Base-by-base conservation (phyloP, 1,140 invertebrate genomes). In the Danaus melanippus region DNA sequence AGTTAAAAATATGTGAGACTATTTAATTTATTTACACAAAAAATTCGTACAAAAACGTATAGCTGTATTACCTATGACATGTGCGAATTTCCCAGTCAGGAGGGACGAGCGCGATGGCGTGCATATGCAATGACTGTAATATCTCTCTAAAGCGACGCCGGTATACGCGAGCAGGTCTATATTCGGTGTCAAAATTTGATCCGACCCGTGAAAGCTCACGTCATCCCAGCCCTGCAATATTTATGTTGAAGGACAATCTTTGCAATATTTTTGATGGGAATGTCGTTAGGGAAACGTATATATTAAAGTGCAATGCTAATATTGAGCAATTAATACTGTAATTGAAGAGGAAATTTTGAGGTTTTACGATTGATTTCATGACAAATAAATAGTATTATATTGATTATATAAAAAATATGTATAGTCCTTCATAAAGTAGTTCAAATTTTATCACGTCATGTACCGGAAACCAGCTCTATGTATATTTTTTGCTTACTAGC, bases 161-260 rank as follows among this genome's bases (percentile, higher is more conserved):
- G 92, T 91, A 75, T 92, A 93, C 0, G 93, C 95, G 44, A 96
- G 71, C 4, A 92, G 89, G 78, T 96, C 95, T 51, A 96, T 94
- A 77, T 96, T 96, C 1, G 94, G 94, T 0, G 95, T 96, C 46
- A 91, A 90, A 61, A 95, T 93, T 82, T 97, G 93, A 60, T 93
- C 88, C 0, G 92, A 93, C 1, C 96, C 96, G 79, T 96, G 95
- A 73, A 96, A 96, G 63, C 95, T 93, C 1, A 97, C 93, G 86
- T 97, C 95, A 79, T 96, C 93, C 90, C 94, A 96, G 8, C 95
- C 95, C 95, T 96, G 62, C 41, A 80, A 83, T 47, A 58, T 50
- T 43, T 45, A 51, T 17, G 15, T 53, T 9, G 12, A 8, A 2
- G 21, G 2, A 32, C 21, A 32, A 32, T 5, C 21, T 32, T 32